Percentiles rank a stretch among this genome's conserved stretches.
Evolutionary conservation across 2,888 invertebrate species (phyloP).

Genomic region (Chloroclystis v-ata): DNA sequence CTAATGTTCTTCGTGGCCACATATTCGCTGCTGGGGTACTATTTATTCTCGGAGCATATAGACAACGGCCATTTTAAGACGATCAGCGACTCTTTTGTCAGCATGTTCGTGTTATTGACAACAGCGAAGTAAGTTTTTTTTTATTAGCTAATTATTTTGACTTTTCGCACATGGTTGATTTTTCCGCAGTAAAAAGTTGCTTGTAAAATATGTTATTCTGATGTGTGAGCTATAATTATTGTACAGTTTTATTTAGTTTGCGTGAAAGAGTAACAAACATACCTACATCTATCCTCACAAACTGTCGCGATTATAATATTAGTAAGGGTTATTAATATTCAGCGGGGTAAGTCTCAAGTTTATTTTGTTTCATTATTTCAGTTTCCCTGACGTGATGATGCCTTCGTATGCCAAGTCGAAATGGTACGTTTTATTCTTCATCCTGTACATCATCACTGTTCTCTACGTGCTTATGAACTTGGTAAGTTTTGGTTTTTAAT

Average conservation of each 20-base stretch:
- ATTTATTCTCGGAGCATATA: conserved; percentile 85
- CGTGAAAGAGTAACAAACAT: too few species aligned
- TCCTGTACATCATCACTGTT: conserved; percentile 89
- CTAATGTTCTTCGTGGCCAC: conserved; percentile 90
- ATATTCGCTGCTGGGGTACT: conserved; percentile 89
- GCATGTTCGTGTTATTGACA: conserved; percentile 92
- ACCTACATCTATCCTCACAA: too few species aligned
- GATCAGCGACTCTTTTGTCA: conserved; percentile 89
- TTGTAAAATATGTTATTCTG: too few species aligned
- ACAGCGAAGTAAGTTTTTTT: conserved; percentile 88
- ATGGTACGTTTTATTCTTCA: conserved; percentile 92
- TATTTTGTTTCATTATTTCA: conserved; percentile 56
- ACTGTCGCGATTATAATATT: too few species aligned
- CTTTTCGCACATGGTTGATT: too few species aligned
- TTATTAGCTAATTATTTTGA: too few species aligned
- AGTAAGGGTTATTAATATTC: too few species aligned
- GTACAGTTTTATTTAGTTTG: too few species aligned
- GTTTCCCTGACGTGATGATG: conserved; percentile 96
- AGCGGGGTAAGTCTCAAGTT: too few species aligned
- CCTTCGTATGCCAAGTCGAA: conserved; percentile 88
- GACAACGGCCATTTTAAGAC: conserved; percentile 88
- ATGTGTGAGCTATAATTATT: too few species aligned
- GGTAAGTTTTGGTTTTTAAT: conserved; percentile 67
- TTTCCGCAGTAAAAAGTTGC: too few species aligned
- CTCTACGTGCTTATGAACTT: conserved; percentile 93